Base-by-base conservation (phyloP, 1,140 invertebrate genomes). In the Drosophila pallidifrons region DNA sequence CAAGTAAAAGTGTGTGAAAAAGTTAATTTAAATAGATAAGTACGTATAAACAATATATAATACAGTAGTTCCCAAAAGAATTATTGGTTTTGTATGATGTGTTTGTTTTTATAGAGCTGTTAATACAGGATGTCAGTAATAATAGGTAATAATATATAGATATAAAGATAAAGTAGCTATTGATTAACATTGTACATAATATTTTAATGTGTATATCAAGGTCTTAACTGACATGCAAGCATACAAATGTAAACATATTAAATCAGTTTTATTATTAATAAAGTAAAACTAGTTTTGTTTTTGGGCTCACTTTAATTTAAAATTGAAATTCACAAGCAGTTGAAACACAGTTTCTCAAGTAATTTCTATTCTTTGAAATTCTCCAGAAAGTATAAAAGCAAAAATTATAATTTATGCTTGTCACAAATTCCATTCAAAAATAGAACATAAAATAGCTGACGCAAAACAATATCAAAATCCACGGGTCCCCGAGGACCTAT, bases 21-120 rank as follows among this genome's bases (percentile, higher is more conserved):
- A 70, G 72, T 74, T 69, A 52, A 47, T 68, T 69, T 45, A 60
- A 69, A 61, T 41, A 54, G 47, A 73, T 54, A 60, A 59, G 52
- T 51, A 52, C 55, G 65, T 38, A 41, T 54, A 28, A 59, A 41
- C 54, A 67, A 54, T 54, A 54, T 41, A 54, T 41, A 64, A 61
- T 28, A 52, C 8, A 52, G 35, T 46, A 15, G 38, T 35, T 46
- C 10, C 35, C 13, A 30, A 45, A 55, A 46, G 8, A 35, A 15
- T 55, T 57, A 38, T 46, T 46, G 32, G 32, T 20, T 13, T n/a
- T 57, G 32, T 7, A 15, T 43, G n/a, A 3, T 15, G 20, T 25
- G 20, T 4, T 25, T 25, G 20, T 41, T 66, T 59, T 43, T 35
- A 20, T 57, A 55, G 1, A 38, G 7, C 32, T 38, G 45, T 61